These are phyloP conservation scores for Eurois occulta DNA, from an alignment of 2,888 invertebrate genomes.

Conservation along the genomic window DNA sequence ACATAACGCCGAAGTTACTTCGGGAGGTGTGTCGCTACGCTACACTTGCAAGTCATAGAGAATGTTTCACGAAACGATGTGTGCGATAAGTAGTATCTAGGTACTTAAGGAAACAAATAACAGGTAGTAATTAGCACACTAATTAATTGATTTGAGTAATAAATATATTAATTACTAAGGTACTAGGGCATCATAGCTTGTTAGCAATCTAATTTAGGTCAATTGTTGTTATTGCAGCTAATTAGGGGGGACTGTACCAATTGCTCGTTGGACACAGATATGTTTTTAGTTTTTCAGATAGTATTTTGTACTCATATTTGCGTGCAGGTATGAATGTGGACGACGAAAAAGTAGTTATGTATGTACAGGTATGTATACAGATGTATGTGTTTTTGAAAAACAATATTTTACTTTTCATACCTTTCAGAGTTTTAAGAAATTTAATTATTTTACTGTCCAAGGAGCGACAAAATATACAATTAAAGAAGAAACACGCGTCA, in stretches of 20 bases:
- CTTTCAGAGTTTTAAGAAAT: too few relatives aligned
- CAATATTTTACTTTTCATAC: too few relatives aligned
- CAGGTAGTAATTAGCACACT: constrained; percentile 4
- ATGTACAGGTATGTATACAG: too few relatives aligned
- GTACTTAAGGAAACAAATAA: not conserved
- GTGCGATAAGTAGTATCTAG: not conserved
- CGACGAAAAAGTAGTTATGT: not conserved
- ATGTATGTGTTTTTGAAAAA: too few relatives aligned
- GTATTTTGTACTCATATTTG: not conserved
- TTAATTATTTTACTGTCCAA: too few relatives aligned
- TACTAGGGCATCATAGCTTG: constrained; percentile 62
- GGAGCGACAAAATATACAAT: too few relatives aligned
- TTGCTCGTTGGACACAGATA: not conserved
- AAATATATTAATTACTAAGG: constrained; percentile 52
- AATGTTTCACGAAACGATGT: not conserved
- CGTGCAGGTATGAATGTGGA: not conserved
- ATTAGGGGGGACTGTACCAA: not conserved
- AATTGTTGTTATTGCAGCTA: not conserved
- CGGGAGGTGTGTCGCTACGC: not conserved
- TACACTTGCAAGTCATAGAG: not conserved
- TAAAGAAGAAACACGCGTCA: too few relatives aligned
- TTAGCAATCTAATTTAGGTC: not conserved
- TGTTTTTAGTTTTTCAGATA: not conserved
- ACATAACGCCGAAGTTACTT: not conserved
- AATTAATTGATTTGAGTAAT: constrained; percentile 32